Evolutionary conservation across 2,888 invertebrate species (phyloP), one percentile per base, ranked within the genome.

Genomic region (Neoitamus cyanurus): DNA sequence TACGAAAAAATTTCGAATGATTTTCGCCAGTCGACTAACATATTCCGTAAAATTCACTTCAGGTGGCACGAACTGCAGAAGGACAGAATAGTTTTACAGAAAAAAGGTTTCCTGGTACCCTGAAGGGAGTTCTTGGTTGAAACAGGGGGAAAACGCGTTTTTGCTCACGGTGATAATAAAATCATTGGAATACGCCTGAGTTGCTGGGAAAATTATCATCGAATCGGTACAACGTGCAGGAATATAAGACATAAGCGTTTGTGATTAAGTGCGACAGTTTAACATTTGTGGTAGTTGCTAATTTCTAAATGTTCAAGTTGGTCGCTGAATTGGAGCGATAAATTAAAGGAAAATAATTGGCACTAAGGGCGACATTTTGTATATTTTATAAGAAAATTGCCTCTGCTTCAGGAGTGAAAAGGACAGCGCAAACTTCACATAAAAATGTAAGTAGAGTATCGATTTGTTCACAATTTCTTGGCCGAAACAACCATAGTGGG

Each of bases 401-500:
- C 30, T 58, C 37, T 68, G 28, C 36, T 36, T 28, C 42, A 25
- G n/a, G 82, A 82, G 84, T 84, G 85, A 86, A 58, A 78, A 84
- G 84, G 85, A 85, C 84, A 85, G 73, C 68, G 83, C 83, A 69
- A 78, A 68, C 73, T 68, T 75, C 73, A 70, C 69, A 85, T 86
- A 86, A 86, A 86, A 86, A 86, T 86, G 86, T 86, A 86, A 86
- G 86, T 86, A 86, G 68, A 84, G 84, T 86, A 86, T 86, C 86
- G 86, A 86, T 85, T 86, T 83, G 83, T 83, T 72, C 72, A 82
- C 34, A 82, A 82, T 36, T 82, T 37, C 58, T 58, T 58, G 31
- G 31, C 5, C 11, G 31, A 69, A 69, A 36, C 36, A 69, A 82
- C 36, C 78, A 48, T 82, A 36, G 69, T 69, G 11, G 36, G 69